phyloP scores from a whole-genome alignment of 92 coral and sea anemone species.

The Siderastrea siderea region DNA sequence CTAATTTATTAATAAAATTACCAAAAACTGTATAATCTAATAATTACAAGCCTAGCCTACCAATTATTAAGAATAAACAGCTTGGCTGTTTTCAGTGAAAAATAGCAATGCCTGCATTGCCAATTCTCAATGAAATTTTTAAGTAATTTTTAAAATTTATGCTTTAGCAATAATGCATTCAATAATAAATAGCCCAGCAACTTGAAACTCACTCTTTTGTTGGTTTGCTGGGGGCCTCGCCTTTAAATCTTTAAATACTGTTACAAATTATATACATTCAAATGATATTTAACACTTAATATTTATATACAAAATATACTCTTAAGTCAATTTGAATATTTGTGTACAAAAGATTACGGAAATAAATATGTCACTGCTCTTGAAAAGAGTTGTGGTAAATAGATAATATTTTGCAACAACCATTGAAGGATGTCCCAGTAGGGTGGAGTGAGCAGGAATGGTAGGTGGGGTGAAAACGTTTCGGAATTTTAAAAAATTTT shows the following conservation, averaged over 20 bases:
- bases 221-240: neutral
- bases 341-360: conserved; percentile 18
- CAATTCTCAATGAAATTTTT: conserved; percentile 1
- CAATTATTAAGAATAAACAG: neutral
- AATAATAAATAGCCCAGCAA: conserved; percentile 1
- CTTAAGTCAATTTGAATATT: conserved; percentile 15
- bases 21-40: neutral
- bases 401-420: neutral
- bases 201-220: neutral
- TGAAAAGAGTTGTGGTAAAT: neutral
- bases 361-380: conserved; percentile 32
- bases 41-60: neutral
- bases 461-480: too few species aligned
- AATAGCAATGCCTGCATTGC: conserved; percentile 42
- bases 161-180: neutral
- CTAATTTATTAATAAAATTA: neutral
- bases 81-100: neutral
- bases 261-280: conserved; percentile 20
- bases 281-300: neutral
- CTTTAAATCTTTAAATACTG: neutral
- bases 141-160: neutral
- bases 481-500: too few species aligned
- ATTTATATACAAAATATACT: conserved; percentile 36
- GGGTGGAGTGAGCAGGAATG: too few species aligned
- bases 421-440: too few species aligned